Evolutionary conservation across 2,888 invertebrate species (phyloP), one percentile per base, ranked within the genome.

Genomic region (Sphaeridia pumilis): DNA sequence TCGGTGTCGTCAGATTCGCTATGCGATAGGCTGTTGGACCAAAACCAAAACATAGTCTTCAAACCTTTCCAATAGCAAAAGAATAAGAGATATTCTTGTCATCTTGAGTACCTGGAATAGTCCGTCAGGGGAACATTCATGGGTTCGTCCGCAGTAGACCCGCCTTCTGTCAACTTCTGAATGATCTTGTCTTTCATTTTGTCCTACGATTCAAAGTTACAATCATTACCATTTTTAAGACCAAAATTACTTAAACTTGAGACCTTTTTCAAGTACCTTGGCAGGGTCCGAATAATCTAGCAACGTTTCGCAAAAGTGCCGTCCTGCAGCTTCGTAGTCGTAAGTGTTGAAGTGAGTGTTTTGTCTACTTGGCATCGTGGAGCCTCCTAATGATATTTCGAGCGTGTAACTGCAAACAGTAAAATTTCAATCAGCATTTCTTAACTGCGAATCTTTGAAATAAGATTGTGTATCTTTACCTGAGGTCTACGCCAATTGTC

Each of bases 351-450:
- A 93, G 70, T 93, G 93, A 21, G 86, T 87, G 4, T 84, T 84
- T 68, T 87, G 78, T 61, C 68, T 66, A 42, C 83, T 81, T 2
- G 88, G 88, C 52, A 90, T 72, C 59, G 82, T 82, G 2, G 92
- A 87, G 10, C 93, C 94, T 47, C 88, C 89, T 70, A 93, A 87
- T 0, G 93, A 92, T 5, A 93, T 90, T 74, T 94, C 94, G 79
- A 94, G 81, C 3, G 93, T 94, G 69, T 88, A 94, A 70, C 92
- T 93, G 36, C 28, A 48, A 41, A 28, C 24, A 20, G 17, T 25
- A 26, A 24, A 46, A 38, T 26, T n/a, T n/a, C n/a, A n/a, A n/a
- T n/a, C n/a, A n/a, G n/a, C 31, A 31, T 10, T 31, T 31, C 14
- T 7, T 31, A 31, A 31, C 17, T 24, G 21, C 17, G n/a, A 28